These are phyloP conservation scores for Grantiella picta DNA, from an alignment of 2,113 vertebrate genomes.

Conservation along the genomic window DNA sequence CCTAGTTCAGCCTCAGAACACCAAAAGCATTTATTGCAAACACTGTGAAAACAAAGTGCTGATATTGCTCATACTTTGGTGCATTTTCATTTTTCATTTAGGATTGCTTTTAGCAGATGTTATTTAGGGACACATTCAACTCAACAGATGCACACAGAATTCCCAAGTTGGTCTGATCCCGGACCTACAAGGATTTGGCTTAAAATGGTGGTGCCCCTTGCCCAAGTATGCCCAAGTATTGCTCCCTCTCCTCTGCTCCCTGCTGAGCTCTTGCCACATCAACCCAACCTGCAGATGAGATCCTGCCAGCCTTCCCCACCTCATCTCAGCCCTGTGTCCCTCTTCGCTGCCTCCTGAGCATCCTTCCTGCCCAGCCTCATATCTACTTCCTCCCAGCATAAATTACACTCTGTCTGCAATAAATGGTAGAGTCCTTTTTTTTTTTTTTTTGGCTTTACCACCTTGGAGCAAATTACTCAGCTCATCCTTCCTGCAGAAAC, in stretches of 20 bases:
- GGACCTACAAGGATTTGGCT: neutral
- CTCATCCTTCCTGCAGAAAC: neutral
- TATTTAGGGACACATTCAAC: neutral
- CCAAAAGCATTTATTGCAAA: neutral
- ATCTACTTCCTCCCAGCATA: neutral
- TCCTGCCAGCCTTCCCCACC: neutral
- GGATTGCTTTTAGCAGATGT: neutral
- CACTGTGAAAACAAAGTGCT: conserved; percentile 1
- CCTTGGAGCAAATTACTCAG: neutral
- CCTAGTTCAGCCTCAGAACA: neutral
- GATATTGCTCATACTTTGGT: neutral
- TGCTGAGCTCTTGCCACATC: neutral
- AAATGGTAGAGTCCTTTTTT: fast-evolving
- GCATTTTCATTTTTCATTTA: conserved; percentile 17
- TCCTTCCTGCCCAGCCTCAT: neutral
- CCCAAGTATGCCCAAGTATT: neutral
- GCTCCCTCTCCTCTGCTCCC: neutral
- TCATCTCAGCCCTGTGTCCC: neutral
- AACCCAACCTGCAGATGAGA: neutral
- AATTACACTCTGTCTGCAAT: neutral
- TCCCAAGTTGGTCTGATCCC: neutral
- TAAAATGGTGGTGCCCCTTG: neutral
- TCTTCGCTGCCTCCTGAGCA: neutral
- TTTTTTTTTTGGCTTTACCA: neutral
- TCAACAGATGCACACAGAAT: neutral